These are phyloP conservation scores for Oscheius sp. DNA, from an alignment of 2,888 invertebrate species.

Conservation along the genomic window DNA sequence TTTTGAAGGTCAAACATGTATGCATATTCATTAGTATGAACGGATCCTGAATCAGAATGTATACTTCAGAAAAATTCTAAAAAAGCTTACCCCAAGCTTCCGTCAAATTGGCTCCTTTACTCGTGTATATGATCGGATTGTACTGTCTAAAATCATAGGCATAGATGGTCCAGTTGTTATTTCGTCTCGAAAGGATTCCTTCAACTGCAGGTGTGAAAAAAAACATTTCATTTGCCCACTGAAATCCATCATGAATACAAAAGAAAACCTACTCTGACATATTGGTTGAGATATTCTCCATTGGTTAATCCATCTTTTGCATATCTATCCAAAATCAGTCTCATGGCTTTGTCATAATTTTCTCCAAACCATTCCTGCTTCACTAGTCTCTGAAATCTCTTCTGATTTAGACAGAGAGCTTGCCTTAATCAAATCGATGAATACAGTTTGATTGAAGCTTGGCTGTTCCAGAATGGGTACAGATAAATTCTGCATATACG, in stretches of 20 bases:
- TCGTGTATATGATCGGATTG: neutral
- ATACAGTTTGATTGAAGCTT: neutral
- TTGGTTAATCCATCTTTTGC: neutral
- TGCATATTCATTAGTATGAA: conserved; percentile 3
- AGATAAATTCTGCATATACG: neutral
- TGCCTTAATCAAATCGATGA: neutral
- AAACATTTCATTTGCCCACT: conserved; percentile 1
- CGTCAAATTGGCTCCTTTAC: neutral
- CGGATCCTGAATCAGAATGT: too few species aligned
- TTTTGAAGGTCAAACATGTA: neutral
- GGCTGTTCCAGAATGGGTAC: neutral
- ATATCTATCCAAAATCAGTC: neutral
- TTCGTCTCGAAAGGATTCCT: neutral
- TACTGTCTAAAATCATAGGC: neutral
- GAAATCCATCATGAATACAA: neutral
- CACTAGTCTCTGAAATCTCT: neutral
- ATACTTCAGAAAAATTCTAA: too few species aligned
- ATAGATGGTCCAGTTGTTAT: neutral
- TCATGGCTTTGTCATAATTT: neutral
- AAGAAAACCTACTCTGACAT: neutral
- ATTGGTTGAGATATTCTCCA: neutral
- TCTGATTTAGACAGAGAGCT: neutral
- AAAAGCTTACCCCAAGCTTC: too few species aligned
- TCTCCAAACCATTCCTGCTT: neutral
- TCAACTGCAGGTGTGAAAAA: neutral